Evolutionary conservation across 1,140 invertebrate species (phyloP), one percentile per base, ranked within the genome.

Genomic region (Coenobita brevimanus): DNA sequence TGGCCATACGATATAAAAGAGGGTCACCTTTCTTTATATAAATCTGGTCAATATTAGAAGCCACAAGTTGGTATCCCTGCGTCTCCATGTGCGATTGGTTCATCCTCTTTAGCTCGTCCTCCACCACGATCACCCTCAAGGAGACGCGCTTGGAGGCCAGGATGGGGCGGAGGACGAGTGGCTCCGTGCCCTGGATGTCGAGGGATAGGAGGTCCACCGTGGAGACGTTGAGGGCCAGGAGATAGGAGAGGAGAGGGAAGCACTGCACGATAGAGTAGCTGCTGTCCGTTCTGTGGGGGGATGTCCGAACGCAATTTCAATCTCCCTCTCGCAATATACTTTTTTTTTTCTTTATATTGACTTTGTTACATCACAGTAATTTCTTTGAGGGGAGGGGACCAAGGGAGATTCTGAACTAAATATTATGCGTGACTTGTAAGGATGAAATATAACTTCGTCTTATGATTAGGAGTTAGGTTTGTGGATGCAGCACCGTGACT

Each of bases 201-300:
- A 84, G 50, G 10, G 82, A 84, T 3, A 84, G 82, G 36, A 84
- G 54, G 50, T 84, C 82, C 6, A 84, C 82, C 1, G 82, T 84
- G 64, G 82, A 41, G 27, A 75, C 30, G 21, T 84, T 84, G 10
- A 84, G 82, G 2, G 69, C 82, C 67, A 84, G 30, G 43, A 84
- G 69, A 21, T 75, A 84, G 30, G 82, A 75, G 67, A 75, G 43
- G 2, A 84, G 69, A 3, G 82, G 82, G 92, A 97, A 96, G 92
- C 96, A 97, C 92, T 96, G 96, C 64, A 97, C 95, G 30, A 10
- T 21, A 2, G 54, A 17, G 43, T 60, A 89, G 10, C 15, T 27
- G 0, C 17, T 3, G 27, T 80, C 27, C 1, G 38, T 41, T 8
- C n/a, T 3, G 17, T 24, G n/a, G n/a, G n/a, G n/a, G n/a, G n/a